Conservation (phyloP, 2,113 vertebrate genomes). For the Mungos mungo region DNA sequence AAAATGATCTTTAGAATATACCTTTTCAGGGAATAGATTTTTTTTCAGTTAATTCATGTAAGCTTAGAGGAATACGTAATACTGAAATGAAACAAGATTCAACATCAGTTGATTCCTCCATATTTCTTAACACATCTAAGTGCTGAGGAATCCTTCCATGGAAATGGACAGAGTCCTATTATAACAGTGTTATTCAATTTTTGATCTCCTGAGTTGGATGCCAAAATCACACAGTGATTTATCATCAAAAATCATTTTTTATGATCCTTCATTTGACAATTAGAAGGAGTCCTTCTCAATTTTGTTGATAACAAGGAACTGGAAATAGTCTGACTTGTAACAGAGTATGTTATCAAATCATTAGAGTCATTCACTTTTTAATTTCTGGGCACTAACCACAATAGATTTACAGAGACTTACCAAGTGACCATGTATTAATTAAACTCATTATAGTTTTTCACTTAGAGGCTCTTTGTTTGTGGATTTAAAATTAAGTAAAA, state of each 20-base stretch:
- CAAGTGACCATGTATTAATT: conserved; percentile 27
- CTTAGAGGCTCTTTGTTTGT: not conserved
- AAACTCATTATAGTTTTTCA: not conserved
- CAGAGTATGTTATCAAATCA: not conserved
- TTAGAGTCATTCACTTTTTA: not conserved
- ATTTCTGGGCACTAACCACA: not conserved
- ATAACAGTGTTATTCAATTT: not conserved
- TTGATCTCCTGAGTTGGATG: conserved; percentile 19
- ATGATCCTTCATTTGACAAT: not conserved
- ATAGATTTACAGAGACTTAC: not conserved
- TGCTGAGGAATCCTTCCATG: not conserved
- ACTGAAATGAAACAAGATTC: conserved; percentile 34
- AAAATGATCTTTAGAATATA: not conserved
- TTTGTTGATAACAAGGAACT: not conserved
- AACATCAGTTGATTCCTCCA: not conserved
- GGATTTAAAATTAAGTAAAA: not conserved
- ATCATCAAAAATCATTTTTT: conserved; percentile 13
- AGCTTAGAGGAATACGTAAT: conserved; percentile 1
- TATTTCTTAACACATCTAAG: not conserved
- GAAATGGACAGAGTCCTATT: not conserved
- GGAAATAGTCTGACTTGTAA: conserved; percentile 11
- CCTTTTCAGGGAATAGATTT: not conserved
- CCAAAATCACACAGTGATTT: not conserved
- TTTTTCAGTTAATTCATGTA: not conserved
- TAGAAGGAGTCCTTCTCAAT: not conserved